Percentiles rank a stretch among this genome's conserved stretches.
Evolutionary conservation across 2,888 invertebrate species (phyloP).

Genomic region (Dynastes tityus): DNA sequence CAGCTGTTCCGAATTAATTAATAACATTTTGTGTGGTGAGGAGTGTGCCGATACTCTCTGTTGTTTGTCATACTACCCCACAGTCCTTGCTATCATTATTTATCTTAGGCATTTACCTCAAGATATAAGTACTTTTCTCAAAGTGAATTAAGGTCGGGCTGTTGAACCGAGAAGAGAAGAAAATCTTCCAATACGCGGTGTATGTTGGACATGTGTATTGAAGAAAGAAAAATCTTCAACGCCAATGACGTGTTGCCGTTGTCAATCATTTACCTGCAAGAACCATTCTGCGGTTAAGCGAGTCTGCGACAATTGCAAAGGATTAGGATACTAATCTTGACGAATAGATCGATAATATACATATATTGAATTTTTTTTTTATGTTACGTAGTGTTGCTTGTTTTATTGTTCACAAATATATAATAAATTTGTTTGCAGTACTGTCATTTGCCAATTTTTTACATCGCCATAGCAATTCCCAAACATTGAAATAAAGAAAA

Average conservation of each 20-base stretch:
- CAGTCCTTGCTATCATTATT: too few relatives aligned
- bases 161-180: too few relatives aligned
- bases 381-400: not conserved
- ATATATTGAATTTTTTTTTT: not conserved
- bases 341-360: not conserved
- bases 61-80: too few relatives aligned
- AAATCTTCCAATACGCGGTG: slow-evolving; percentile 2
- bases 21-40: too few relatives aligned
- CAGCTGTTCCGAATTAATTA: too few relatives aligned
- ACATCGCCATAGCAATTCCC: not conserved
- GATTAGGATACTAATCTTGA: not conserved
- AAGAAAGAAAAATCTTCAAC: not conserved
- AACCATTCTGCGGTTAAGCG: slow-evolving; percentile 7
- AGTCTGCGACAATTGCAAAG: not conserved
- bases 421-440: not conserved
- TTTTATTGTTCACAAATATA: not conserved
- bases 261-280: not conserved
- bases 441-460: not conserved
- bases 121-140: not conserved
- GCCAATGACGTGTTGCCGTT: not conserved
- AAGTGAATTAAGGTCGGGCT: too few relatives aligned
- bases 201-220: slow-evolving; percentile 46
- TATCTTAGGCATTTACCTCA: slow-evolving; percentile 14
- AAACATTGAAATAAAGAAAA: slow-evolving; percentile 7
- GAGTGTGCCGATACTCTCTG: too few relatives aligned